phyloP scores from a whole-genome alignment of 2,113 vertebrate genomes.

The Catharus fuscescens region DNA sequence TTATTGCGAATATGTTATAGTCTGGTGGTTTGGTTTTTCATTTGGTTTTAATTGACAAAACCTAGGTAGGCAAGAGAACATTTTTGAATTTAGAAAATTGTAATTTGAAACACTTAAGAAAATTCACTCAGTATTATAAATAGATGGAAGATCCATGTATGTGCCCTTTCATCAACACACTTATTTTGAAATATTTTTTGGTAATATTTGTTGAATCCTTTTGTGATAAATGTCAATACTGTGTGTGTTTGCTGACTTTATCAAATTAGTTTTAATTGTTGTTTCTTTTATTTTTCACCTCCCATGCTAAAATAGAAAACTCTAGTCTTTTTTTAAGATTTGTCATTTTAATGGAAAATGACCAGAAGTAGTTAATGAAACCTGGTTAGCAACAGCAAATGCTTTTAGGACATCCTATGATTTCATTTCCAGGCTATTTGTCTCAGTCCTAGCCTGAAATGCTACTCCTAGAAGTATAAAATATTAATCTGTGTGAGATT shows the following conservation, averaged over 20 bases:
- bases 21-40: neutral
- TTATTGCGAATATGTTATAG: conserved; percentile 4
- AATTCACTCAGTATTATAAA: neutral
- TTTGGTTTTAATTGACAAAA: neutral
- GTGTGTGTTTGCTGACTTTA: neutral
- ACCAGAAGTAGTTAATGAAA: neutral
- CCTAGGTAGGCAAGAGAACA: neutral
- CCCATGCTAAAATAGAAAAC: neutral
- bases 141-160: neutral
- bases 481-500: neutral
- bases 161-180: neutral
- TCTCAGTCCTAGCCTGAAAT: neutral
- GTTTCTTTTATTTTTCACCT: neutral
- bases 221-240: neutral
- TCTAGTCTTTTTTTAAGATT: neutral
- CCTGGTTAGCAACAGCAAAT: neutral
- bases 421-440: conserved; percentile 15
- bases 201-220: neutral
- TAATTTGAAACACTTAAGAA: neutral
- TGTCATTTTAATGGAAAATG: neutral
- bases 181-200: neutral
- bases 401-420: neutral
- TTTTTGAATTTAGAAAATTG: neutral
- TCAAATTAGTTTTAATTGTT: neutral
- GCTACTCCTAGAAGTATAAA: neutral